phyloP scores from a whole-genome alignment of 1,140 invertebrate species.

The Camponotus vicinus region DNA sequence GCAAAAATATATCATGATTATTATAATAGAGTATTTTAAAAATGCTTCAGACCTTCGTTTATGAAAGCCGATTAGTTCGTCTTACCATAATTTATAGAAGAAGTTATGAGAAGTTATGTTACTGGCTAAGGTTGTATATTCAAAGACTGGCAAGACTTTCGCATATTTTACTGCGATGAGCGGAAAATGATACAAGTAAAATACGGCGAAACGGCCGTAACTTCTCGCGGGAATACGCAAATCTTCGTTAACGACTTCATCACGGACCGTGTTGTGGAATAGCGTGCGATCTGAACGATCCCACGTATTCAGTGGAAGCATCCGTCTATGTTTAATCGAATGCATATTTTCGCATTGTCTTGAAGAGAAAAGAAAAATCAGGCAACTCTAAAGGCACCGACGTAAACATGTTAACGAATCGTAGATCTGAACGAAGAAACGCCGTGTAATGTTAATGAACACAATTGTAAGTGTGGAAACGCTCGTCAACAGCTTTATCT shows the following conservation, averaged over 20 bases:
- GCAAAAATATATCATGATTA: neutral
- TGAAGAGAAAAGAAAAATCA: neutral
- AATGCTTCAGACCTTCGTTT: neutral
- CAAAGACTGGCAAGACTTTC: conserved; percentile 1
- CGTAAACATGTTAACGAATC: conserved; percentile 23
- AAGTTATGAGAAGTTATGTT: neutral
- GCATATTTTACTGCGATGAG: conserved; percentile 33
- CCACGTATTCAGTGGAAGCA: neutral
- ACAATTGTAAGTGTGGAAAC: conserved; percentile 42
- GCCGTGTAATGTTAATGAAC: conserved; percentile 37
- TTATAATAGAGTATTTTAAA: neutral
- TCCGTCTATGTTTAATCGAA: conserved; percentile 25
- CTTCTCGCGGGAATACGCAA: conserved; percentile 22
- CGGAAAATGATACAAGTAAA: conserved; percentile 30
- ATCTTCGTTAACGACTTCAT: conserved; percentile 53
- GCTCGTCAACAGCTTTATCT: conserved; percentile 41
- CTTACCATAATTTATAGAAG: conserved; percentile 3
- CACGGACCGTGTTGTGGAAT: neutral
- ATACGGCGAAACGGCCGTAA: conserved; percentile 17
- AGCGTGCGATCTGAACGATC: neutral
- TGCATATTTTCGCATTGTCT: neutral
- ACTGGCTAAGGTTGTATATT: neutral
- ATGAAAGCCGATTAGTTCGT: neutral
- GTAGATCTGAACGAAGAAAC: neutral
- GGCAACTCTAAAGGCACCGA: neutral